A percentile compares a stretch with the other conserved stretches of the same genome.
Evolutionary conservation across 1,140 invertebrate genomes (phyloP).

Genomic region (Eurosta solidaginis): DNA sequence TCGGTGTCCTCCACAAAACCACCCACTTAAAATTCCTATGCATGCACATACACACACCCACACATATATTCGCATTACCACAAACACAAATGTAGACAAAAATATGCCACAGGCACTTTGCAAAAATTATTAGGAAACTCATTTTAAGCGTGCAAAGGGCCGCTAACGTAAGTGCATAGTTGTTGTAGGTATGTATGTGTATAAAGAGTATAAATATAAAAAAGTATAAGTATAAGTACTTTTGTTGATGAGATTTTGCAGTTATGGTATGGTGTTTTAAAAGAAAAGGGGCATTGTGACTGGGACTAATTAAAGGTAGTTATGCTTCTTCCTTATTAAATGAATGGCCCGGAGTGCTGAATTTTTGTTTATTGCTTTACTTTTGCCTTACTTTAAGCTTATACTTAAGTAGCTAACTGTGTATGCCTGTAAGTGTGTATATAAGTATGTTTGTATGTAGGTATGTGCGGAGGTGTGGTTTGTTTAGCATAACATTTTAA

Average conservation of each 20-base stretch:
- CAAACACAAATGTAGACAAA: not conserved
- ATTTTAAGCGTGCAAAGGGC: conserved; percentile 16
- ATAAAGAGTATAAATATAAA: too few relatives aligned
- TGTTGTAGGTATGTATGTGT: not conserved
- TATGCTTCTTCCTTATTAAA: not conserved
- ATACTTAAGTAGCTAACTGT: too few relatives aligned
- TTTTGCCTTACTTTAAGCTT: conserved; percentile 6
- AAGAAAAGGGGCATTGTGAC: conserved; percentile 17
- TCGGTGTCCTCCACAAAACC: conserved; percentile 10
- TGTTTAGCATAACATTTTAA: conserved; percentile 24
- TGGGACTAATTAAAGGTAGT: conserved; percentile 21
- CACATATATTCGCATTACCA: too few relatives aligned
- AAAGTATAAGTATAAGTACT: not conserved
- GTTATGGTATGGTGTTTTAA: conserved; percentile 3
- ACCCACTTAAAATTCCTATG: conserved; percentile 17
- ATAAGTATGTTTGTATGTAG: too few relatives aligned
- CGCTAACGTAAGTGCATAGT: not conserved
- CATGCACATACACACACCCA: not conserved
- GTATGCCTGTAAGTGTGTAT: too few relatives aligned
- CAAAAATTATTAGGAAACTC: conserved; percentile 28
- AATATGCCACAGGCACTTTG: conserved; percentile 24
- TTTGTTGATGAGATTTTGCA: not conserved
- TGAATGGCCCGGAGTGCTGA: conserved; percentile 10
- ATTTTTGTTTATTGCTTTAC: conserved; percentile 1
- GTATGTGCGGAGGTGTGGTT: too few relatives aligned